Conservation (phyloP, 2,113 vertebrate genomes). For the Nannobrachium achirus region DNA sequence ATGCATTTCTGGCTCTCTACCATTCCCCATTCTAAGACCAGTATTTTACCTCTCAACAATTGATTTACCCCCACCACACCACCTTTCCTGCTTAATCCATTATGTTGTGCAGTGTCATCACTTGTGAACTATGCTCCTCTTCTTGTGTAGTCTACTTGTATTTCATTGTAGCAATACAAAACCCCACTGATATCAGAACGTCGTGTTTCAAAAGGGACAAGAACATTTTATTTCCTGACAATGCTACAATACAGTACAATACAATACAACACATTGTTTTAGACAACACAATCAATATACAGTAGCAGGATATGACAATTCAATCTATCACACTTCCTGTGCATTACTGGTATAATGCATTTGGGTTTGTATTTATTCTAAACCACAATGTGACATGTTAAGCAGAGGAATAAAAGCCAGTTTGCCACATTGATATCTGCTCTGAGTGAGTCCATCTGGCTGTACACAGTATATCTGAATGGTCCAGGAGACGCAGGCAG, state of each 20-base stretch:
- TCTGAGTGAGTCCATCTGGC: slow-evolving; percentile 22
- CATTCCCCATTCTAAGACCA: slow-evolving; percentile 34
- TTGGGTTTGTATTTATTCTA: not conserved
- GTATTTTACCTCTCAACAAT: slow-evolving; percentile 61
- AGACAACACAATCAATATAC: not conserved
- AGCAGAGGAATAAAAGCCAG: slow-evolving; percentile 17
- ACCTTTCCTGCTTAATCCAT: slow-evolving; percentile 65
- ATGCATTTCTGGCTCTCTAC: slow-evolving; percentile 46
- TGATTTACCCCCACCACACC: slow-evolving; percentile 50
- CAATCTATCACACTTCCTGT: not conserved
- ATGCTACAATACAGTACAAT: not conserved
- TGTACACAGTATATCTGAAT: not conserved
- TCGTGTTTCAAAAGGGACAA: not conserved
- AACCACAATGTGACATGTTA: slow-evolving; percentile 14
- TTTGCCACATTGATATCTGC: not conserved
- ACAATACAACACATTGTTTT: not conserved
- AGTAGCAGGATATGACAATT: too few relatives aligned
- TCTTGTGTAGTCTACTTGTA: slow-evolving; percentile 14
- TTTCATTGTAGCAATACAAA: not conserved
- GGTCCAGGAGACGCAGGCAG: slow-evolving; percentile 42
- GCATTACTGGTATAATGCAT: not conserved
- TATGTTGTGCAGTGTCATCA: slow-evolving; percentile 76
- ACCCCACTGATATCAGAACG: not conserved
- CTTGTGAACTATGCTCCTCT: slow-evolving; percentile 31
- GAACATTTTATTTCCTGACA: not conserved